phyloP scores from a whole-genome alignment of 2,113 vertebrate genomes.

The Entosphenus tridentatus region DNA sequence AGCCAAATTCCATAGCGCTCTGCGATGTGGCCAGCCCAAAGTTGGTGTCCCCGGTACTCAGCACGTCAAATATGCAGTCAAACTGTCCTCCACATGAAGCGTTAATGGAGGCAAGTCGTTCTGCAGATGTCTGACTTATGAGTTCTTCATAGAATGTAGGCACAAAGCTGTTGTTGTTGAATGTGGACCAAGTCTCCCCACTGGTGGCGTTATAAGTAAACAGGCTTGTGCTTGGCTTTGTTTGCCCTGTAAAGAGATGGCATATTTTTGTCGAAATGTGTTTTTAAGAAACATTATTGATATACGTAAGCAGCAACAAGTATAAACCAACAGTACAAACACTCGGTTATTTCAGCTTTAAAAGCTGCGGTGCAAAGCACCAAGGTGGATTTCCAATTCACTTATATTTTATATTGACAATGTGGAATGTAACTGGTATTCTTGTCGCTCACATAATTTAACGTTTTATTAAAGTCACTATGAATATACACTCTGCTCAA shows the following conservation, averaged over 20 bases:
- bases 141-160: slow-evolving; percentile 13
- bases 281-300: background rate
- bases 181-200: slow-evolving; percentile 12
- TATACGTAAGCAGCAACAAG: background rate
- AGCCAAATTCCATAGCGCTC: background rate
- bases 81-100: slow-evolving; percentile 12
- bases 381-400: background rate
- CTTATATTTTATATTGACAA: background rate
- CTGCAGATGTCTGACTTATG: slow-evolving; percentile 2
- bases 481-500: too few relatives aligned
- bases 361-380: background rate
- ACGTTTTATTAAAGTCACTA: too few relatives aligned
- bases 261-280: background rate
- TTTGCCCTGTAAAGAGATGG: slow-evolving; percentile 12
- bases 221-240: slow-evolving; percentile 7
- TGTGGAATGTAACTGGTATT: too few relatives aligned
- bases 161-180: slow-evolving; percentile 14
- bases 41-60: slow-evolving; percentile 11
- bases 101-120: slow-evolving; percentile 9
- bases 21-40: slow-evolving; percentile 10
- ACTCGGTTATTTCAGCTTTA: background rate
- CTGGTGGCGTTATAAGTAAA: slow-evolving; percentile 11
- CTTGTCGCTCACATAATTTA: too few relatives aligned
- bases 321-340: background rate
- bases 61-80: slow-evolving; percentile 13